Percentiles rank a stretch among this genome's conserved stretches.
Evolutionary conservation across 2,797 vertebrate species (phyloP).

Genomic region (Otus scops): DNA sequence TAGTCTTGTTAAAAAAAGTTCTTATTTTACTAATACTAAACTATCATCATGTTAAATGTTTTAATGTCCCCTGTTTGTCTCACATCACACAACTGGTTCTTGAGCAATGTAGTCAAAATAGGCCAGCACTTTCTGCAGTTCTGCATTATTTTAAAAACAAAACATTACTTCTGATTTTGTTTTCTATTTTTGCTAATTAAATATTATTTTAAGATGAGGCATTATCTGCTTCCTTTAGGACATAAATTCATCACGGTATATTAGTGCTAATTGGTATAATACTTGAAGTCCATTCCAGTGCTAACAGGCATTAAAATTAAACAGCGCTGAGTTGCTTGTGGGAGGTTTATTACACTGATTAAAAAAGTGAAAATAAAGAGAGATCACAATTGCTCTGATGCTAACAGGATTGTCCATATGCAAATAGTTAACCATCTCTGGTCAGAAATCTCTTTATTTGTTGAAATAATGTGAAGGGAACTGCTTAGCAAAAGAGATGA

Average conservation of each 20-base stretch:
- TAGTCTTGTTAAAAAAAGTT: background rate
- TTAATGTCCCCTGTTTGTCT: background rate
- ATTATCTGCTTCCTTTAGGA: background rate
- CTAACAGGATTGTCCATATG: background rate
- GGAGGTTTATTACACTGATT: background rate
- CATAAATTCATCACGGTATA: background rate
- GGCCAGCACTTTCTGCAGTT: background rate
- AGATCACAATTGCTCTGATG: background rate
- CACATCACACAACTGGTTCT: background rate
- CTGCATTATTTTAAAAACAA: background rate
- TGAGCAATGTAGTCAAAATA: background rate
- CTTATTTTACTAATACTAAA: background rate
- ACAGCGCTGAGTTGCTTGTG: background rate
- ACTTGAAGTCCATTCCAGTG: background rate
- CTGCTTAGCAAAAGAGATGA: background rate
- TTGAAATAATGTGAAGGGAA: background rate
- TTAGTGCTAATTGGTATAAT: background rate
- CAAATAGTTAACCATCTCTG: background rate
- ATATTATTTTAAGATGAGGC: background rate
- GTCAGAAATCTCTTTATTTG: background rate
- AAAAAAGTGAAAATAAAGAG: background rate
- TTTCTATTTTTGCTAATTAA: slow-evolving; percentile 9
- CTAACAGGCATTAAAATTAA: slow-evolving; percentile 16
- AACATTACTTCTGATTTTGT: background rate
- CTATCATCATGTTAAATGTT: background rate